Conservation (phyloP, 2,113 vertebrate species). For the Sinocyclocheilus anshuiensis region DNA sequence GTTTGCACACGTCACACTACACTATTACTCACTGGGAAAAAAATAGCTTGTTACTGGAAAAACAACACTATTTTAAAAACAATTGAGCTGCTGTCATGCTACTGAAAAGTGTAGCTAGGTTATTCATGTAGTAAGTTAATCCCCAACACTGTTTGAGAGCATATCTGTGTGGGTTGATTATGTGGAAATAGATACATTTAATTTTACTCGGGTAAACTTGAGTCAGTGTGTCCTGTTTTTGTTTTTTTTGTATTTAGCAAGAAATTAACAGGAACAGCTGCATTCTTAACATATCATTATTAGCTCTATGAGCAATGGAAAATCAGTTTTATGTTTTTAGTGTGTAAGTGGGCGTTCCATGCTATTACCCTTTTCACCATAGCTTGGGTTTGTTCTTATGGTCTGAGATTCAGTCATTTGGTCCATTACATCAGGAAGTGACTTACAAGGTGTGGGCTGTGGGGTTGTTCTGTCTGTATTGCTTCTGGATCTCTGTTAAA, state of each 20-base stretch:
- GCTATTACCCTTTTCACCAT: not conserved
- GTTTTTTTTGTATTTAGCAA: not conserved
- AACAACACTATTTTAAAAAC: not conserved
- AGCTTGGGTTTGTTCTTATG: not conserved
- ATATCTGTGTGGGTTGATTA: slow-evolving; percentile 10
- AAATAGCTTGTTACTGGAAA: not conserved
- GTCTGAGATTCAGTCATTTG: not conserved
- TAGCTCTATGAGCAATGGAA: not conserved
- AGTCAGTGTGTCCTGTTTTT: not conserved
- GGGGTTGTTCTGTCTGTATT: not conserved
- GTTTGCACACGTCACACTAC: not conserved
- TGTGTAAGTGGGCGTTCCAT: not conserved
- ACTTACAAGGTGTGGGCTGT: not conserved
- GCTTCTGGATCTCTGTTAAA: not conserved
- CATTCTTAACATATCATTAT: not conserved
- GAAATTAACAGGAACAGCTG: not conserved
- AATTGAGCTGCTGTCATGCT: not conserved
- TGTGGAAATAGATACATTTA: not conserved
- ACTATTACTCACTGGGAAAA: not conserved
- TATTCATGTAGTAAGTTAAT: not conserved
- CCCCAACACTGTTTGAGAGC: not conserved
- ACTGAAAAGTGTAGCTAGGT: not conserved
- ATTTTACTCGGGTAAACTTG: not conserved
- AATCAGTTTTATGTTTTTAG: not conserved
- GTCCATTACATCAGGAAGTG: not conserved